Evolutionary conservation across 2,113 vertebrate genomes (phyloP), one percentile per base, ranked within the genome.

Genomic region (Myotis brandtii): DNA sequence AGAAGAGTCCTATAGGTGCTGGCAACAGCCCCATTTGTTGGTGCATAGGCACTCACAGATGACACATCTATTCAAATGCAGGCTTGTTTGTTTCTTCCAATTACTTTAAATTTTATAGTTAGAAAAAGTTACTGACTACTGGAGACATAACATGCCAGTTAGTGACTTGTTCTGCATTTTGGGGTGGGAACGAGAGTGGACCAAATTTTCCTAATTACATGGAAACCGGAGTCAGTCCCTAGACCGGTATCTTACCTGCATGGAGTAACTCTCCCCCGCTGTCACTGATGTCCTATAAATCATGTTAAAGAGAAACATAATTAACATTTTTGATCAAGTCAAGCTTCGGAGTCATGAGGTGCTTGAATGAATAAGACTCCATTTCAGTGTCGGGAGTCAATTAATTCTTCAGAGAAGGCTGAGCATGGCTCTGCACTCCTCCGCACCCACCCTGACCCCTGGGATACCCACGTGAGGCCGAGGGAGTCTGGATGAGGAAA

Each of bases 271-370:
- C 32, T 66, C 67, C 92, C 97, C 94, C 6, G 75, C 97, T 96
- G 96, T 95, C 97, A 95, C 88, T 96, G 95, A 96, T 97, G 89
- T 96, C 86, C 91, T 96, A 92, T 95, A 97, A 97, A 97, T 98
- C 97, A 97, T 79, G 96, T 96, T 97, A 97, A 98, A 97, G 93
- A 94, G 96, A 98, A 96, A 89, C 95, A 95, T 93, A 96, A 97
- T 98, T 97, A 97, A 89, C 95, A 97, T 97, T 96, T 96, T 97
- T 97, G 75, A 97, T 97, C 96, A 97, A 97, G 97, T 97, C 93
- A 97, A 70, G 83, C 75, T 96, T 96, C 81, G 70, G 92, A 96
- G 88, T 92, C 93, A 93, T n/a, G 69, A 94, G 91, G 82, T 91
- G 64, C 91, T 94, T 93, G 73, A 95, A 73, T 76, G 88, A 95